Evolutionary conservation across 2,113 vertebrate genomes (phyloP), one percentile per base, ranked within the genome.

Genomic region (Tragelaphus scriptus): DNA sequence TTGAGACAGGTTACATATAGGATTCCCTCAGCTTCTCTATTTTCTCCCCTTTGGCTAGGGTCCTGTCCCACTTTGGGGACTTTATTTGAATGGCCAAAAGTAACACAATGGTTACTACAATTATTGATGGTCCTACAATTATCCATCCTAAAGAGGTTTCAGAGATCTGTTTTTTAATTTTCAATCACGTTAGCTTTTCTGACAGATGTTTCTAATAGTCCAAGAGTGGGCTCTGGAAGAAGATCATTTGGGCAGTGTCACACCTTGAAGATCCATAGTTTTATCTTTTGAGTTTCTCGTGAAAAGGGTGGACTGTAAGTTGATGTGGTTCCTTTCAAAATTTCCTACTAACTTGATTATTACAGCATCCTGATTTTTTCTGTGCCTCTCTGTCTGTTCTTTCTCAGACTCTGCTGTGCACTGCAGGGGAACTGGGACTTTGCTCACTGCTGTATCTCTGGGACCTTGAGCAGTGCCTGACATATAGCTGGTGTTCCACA

Each of bases 1-100:
- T 97, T 92, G 68, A 84, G 79, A 96, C 68, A 97, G 94, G 47
- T 65, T 40, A 84, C 59, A 94, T 36, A 94, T 96, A 85, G 19
- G 75, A 49, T 96, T 96, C 93, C 40, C 19, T 96, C 61, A 92
- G 47, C 56, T 36, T 51, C 13, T 79, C 26, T 88, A 4, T 79
- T 71, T 55, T 75, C 17, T 61, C 36, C 3, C 17, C 40, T 93
- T 26, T 65, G 59, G 30, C 49, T 93, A 80, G 61, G 23, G 44
- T 68, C 59, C 40, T 95, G 0, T 30, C 30, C 15, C n/a, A 71
- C 10, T 88, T 61, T 89, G 21, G 40, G 11, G 10, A 81, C 23
- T 85, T 61, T 47, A 19, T 65, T 90, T 90, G 23, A 61, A 47
- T 87, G 49, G 7, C 6, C 80, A 58, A 47, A 65, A 88, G 92